Percentiles rank a stretch among this genome's conserved stretches.
Evolutionary conservation across 2,888 invertebrate species (phyloP).

Genomic region (Elysia crispata): DNA sequence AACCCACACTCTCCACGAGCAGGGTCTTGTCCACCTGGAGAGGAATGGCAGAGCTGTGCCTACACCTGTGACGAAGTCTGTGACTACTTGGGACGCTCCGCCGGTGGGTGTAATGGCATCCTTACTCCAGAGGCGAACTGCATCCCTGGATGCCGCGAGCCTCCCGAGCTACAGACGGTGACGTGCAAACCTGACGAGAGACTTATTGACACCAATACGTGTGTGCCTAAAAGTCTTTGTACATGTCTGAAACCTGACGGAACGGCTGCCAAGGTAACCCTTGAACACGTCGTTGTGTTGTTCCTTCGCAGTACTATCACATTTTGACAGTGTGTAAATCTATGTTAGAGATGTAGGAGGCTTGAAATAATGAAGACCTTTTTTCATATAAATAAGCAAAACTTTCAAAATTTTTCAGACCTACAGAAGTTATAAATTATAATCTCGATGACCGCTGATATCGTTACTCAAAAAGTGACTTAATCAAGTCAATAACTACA

Average conservation of each 20-base stretch:
- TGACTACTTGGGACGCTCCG: slow-evolving; percentile 67
- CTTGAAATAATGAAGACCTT: no score
- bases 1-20: no score
- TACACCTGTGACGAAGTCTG: slow-evolving; percentile 86
- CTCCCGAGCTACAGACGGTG: slow-evolving; percentile 24
- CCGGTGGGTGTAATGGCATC: slow-evolving; percentile 58
- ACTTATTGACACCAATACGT: slow-evolving; percentile 81
- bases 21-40: slow-evolving; percentile 70
- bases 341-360: no score
- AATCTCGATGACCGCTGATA: no score
- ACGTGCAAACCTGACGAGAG: slow-evolving; percentile 37
- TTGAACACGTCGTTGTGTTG: no score
- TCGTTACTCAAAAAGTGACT: no score
- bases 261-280: slow-evolving; percentile 82
- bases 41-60: slow-evolving; percentile 83
- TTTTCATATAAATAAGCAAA: no score
- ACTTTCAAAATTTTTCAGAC: no score
- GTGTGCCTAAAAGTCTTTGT: slow-evolving; percentile 86
- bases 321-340: no score
- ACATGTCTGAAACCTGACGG: slow-evolving; percentile 85
- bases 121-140: slow-evolving; percentile 71
- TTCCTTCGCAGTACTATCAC: no score
- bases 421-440: no score
- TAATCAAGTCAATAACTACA: no score
- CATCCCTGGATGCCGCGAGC: slow-evolving; percentile 64